Conservation (phyloP, 1,140 invertebrate species). For the Drosophila kikkawai region DNA sequence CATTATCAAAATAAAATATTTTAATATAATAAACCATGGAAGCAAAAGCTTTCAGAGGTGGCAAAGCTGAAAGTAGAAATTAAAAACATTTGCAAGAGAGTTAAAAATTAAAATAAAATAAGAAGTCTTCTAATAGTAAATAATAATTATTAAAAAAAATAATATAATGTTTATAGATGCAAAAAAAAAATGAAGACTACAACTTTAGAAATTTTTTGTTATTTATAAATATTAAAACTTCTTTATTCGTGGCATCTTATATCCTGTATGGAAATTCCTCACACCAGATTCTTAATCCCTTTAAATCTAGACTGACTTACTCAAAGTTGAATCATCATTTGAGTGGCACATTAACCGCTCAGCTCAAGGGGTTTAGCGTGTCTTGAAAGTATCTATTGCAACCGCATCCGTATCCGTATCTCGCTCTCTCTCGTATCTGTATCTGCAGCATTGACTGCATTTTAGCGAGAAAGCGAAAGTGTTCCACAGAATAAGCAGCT, state of each 20-base stretch:
- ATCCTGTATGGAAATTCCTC: background rate
- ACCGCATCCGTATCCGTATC: conserved; percentile 7
- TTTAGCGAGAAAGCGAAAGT: conserved; percentile 59
- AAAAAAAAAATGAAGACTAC: too few relatives aligned
- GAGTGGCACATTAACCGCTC: conserved; percentile 2
- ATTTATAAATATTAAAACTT: background rate
- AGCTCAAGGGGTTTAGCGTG: conserved; percentile 4
- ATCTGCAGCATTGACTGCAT: conserved; percentile 21
- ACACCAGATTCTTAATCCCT: background rate
- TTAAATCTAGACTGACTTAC: background rate
- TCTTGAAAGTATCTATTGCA: conserved; percentile 12
- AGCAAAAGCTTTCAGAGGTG: too few relatives aligned
- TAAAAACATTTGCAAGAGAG: too few relatives aligned
- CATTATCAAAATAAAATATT: too few relatives aligned
- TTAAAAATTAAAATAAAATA: too few relatives aligned
- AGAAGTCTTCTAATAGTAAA: too few relatives aligned
- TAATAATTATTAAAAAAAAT: too few relatives aligned
- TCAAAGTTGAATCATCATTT: background rate
- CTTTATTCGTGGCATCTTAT: background rate
- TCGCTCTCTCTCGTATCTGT: conserved; percentile 4
- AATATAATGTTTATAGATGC: too few relatives aligned
- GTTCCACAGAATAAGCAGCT: conserved; percentile 49
- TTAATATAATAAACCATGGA: too few relatives aligned
- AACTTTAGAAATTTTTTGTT: too few relatives aligned
- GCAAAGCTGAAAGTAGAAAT: too few relatives aligned